These are phyloP conservation scores for Ridgeia piscesae DNA, from an alignment of 1,140 invertebrate genomes.

Conservation along the genomic window DNA sequence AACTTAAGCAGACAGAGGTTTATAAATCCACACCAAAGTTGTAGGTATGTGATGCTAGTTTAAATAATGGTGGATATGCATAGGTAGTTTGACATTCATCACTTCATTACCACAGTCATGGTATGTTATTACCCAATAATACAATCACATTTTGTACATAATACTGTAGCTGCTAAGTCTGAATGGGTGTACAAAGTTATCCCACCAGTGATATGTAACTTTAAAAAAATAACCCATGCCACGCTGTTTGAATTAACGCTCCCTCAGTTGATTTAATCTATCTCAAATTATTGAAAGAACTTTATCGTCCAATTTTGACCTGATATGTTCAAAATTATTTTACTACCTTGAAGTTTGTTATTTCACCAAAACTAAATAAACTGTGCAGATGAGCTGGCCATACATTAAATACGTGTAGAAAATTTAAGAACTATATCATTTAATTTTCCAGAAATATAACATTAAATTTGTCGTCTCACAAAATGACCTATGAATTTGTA, in stretches of 20 bases:
- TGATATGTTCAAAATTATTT: too few species aligned
- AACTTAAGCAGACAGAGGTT: neutral
- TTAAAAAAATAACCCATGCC: neutral
- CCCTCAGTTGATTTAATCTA: too few species aligned
- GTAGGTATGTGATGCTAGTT: neutral
- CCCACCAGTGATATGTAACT: neutral
- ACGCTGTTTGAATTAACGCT: neutral
- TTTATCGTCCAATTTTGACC: too few species aligned
- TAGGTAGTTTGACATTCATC: neutral
- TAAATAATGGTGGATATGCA: neutral
- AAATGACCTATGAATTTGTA: neutral
- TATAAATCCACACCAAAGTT: neutral
- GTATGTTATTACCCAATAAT: neutral
- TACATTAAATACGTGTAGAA: neutral
- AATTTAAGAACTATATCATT: neutral
- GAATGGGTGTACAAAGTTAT: neutral
- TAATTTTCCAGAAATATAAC: neutral
- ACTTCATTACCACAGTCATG: neutral
- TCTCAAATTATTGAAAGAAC: too few species aligned
- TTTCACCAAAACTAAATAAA: too few species aligned
- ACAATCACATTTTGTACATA: neutral
- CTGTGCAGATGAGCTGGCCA: too few species aligned
- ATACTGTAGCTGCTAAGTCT: neutral
- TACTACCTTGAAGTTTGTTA: too few species aligned
- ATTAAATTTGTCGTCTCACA: neutral